Conservation (phyloP, 2,888 invertebrate genomes). For the Brachylomia viminalis region DNA sequence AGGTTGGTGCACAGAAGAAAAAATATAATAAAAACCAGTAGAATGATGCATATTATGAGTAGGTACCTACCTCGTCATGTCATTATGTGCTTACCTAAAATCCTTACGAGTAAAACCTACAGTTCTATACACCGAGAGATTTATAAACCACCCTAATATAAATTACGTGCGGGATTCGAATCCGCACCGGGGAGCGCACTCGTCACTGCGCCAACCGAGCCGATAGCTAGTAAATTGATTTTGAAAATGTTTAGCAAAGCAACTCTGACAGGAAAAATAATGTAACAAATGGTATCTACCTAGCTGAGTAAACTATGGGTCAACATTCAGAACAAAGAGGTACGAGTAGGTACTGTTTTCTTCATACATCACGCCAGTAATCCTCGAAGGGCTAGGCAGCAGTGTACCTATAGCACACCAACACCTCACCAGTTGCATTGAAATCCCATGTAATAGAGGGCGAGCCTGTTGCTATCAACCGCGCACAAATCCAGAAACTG, state of each 20-base stretch:
- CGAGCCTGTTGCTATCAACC: no score
- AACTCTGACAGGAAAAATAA: no score
- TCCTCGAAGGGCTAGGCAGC: no score
- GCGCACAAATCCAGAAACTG: no score
- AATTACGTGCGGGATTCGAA: background rate
- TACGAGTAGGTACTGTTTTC: background rate
- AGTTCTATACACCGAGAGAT: background rate
- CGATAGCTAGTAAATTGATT: background rate
- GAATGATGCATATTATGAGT: slow-evolving; percentile 1
- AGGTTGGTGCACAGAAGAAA: background rate
- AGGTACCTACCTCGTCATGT: background rate
- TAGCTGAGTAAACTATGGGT: background rate
- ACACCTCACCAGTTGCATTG: no score
- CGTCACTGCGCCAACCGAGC: background rate
- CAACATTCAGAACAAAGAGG: background rate
- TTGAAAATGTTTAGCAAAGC: background rate
- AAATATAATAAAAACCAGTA: slow-evolving; percentile 15
- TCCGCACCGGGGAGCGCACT: background rate
- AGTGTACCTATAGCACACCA: no score
- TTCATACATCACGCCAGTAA: no score
- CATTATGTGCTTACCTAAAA: no score
- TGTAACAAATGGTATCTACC: background rate
- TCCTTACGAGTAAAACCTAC: background rate
- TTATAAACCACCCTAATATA: background rate
- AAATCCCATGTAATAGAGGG: no score